Base-by-base conservation (phyloP, 2,113 vertebrate species). In the Falco punctatus region DNA sequence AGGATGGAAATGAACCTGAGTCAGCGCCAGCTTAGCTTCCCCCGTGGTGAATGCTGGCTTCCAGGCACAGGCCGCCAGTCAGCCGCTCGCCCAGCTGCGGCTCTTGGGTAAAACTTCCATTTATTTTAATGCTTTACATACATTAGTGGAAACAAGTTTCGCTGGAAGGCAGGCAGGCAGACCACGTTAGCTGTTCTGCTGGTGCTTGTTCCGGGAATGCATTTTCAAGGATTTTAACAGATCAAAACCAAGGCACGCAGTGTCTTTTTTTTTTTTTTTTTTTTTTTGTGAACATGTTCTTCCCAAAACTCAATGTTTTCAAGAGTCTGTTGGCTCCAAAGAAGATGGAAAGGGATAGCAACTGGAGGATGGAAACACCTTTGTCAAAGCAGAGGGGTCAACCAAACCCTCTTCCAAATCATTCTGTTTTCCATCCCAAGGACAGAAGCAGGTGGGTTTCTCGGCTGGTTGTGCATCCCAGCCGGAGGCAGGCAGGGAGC, bases 341-440 rank as follows among this genome's bases (percentile, higher is more conserved):
- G 33, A 24, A 64, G 30, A 35, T 2, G 30, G 42, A 5, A 51
- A 30, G 8, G 32, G 12, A 8, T 8, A 4, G 4, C 7, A 9
- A 30, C 0, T 28, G n/a, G 33, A 33, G 19, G 35, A 7, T 12
- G 44, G 62, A 27, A 35, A 16, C 1, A 4, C 33, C 32, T 18
- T 33, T 22, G 9, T 61, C n/a, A 23, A 40, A 54, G 64, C 5
- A 0, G n/a, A 28, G 55, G 21, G 16, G 4, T 13, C 32, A 17
- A 5, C 17, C 28, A 7, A 14, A 17, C 5, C 32, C 42, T 58
- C 4, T 62, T 62, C 75, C 12, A 7, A 44, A 13, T 1, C 1
- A 0, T 3, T 27, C 2, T 1, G 19, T 7, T 62, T 19, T 3
- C n/a, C 71, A 1, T 2, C 5, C 0, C 5, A 5, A 2, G 35